Evolutionary conservation across 2,797 vertebrate genomes (phyloP), one percentile per base, ranked within the genome.

Genomic region (Enteromius unitaeniatus): DNA sequence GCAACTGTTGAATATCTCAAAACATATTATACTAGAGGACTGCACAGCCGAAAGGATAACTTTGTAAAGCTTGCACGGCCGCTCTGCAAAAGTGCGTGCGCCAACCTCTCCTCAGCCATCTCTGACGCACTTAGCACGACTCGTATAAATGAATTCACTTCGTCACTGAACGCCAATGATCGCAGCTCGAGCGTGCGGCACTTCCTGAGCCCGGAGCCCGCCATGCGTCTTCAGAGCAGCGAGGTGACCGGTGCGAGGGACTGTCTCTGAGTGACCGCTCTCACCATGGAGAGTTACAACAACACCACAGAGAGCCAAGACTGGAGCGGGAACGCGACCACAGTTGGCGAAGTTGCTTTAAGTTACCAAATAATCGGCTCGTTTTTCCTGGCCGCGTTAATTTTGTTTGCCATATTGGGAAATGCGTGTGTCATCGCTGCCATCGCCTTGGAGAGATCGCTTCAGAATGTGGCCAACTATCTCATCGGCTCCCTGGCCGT

Each of bases 401-500:
- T 99, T 87, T 93, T 99, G 79, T 98, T 97, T 89, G 95, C 98
- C 28, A 95, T 97, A 86, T 95, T 97, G 87, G 98, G 98, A 84
- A 99, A 99, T 89, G 95, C 97, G 49, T 99, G 96, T 91, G 98
- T 99, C 89, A 96, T 99, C 85, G 96, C 97, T 1, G 97, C 97
- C 88, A 98, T 99, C 90, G 95, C 95, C 82, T 89, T 98, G 93
- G 98, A 99, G 92, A 96, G 97, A 89, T 97, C 96, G 88, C 96
- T 99, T 89, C 98, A 99, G 92, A 99, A 97, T 78, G 98, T 99
- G 88, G 97, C 97, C 82, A 99, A 99, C 94, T 99, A 99, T 92
- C 95, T 99, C 80, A 99, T 99, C 92, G 97, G 98, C 69, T 99
- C 97, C 0, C 93, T 99, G 92, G 98, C 98, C 4, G 96, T 99